A percentile compares a stretch with the other conserved stretches of the same genome.
Evolutionary conservation across 2,113 vertebrate species (phyloP).

Genomic region (Acanthisitta chloris): DNA sequence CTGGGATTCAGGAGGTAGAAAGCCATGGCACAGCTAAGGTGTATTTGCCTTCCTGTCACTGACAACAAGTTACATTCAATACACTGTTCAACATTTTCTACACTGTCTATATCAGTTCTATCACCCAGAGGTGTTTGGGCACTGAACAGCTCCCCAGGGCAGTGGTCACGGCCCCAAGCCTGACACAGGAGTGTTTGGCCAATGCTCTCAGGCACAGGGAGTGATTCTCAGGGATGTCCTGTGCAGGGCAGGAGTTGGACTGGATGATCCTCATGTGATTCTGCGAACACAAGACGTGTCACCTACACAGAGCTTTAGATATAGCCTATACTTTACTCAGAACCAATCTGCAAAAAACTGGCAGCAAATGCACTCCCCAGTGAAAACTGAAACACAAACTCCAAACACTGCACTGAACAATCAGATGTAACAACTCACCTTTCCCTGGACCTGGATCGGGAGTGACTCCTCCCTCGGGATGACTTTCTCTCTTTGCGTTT

Average conservation of each 20-base stretch:
- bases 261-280: no score
- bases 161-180: no score
- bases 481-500: conserved; percentile 88
- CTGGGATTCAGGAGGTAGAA: not conserved
- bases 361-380: not conserved
- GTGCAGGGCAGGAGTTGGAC: no score
- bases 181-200: no score
- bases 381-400: not conserved
- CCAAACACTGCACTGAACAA: not conserved
- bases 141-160: no score
- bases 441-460: conserved; percentile 91
- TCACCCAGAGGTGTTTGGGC: no score
- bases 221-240: no score
- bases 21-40: not conserved
- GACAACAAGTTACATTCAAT: not conserved
- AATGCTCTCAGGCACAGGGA: no score
- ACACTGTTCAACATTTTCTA: not conserved
- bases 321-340: not conserved
- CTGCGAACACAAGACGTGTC: not conserved
- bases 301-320: not conserved
- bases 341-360: not conserved
- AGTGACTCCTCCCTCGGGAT: conserved; percentile 86
- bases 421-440: conserved; percentile 66
- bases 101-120: no score
- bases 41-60: not conserved